Conservation (phyloP, 2,113 vertebrate species). For the Melanerpes aurifrons region DNA sequence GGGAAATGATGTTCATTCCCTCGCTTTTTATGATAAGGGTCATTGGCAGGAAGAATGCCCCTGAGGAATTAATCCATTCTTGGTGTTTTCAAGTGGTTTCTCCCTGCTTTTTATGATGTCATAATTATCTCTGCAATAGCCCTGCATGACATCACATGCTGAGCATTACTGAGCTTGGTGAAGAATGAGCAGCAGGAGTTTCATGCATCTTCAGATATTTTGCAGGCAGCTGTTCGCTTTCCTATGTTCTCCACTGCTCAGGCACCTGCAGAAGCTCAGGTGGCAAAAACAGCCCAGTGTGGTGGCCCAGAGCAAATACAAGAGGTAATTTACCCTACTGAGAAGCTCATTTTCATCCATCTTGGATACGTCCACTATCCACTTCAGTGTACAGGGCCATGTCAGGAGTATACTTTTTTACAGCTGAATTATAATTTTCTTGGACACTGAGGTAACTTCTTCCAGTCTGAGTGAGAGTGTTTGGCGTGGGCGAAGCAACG, state of each 20-base stretch:
- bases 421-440: background rate
- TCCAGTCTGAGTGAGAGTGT: background rate
- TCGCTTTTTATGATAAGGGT: background rate
- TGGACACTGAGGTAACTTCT: background rate
- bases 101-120: background rate
- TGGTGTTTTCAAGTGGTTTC: background rate
- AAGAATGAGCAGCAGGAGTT: background rate
- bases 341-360: background rate
- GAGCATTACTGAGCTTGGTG: background rate
- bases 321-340: background rate
- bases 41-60: background rate
- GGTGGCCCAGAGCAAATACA: background rate
- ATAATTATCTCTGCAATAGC: background rate
- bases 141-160: rapidly evolving
- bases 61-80: background rate
- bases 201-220: background rate
- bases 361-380: background rate
- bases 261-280: background rate
- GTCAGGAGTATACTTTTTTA: background rate
- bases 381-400: rapidly evolving
- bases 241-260: rapidly evolving
- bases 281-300: background rate
- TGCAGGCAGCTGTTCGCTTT: background rate
- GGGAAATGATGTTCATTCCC: background rate
- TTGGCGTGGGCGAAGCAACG: background rate